These are phyloP conservation scores for Notarius quadriscutis DNA, from an alignment of 2,113 vertebrate genomes.

Conservation along the genomic window DNA sequence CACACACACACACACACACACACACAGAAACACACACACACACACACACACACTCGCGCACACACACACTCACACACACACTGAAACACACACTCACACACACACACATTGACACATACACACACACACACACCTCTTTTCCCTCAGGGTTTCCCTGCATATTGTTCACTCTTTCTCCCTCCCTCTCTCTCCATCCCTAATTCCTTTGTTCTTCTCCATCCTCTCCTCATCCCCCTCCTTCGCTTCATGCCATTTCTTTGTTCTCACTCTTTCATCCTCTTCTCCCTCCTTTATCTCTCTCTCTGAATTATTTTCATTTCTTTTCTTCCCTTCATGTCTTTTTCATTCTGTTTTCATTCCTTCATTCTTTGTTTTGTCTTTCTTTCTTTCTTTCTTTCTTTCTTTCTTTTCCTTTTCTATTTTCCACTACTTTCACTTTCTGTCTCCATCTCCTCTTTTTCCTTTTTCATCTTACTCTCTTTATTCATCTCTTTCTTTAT, in stretches of 20 bases:
- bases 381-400: neutral
- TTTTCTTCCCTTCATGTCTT: neutral
- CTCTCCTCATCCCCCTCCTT: neutral
- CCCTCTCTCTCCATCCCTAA: neutral
- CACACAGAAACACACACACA: no score
- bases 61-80: slow-evolving; percentile 12
- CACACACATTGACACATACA: neutral
- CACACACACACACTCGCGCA: no score
- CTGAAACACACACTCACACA: slow-evolving; percentile 10
- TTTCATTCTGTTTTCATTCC: neutral
- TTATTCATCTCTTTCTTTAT: neutral
- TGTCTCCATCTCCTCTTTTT: neutral
- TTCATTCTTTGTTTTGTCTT: no score
- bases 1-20: no score
- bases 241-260: neutral
- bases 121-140: no score
- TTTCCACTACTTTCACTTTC: neutral
- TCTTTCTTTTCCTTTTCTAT: neutral
- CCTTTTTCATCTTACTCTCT: neutral
- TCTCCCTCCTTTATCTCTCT: neutral
- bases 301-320: neutral
- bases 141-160: neutral
- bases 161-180: neutral
- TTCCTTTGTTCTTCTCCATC: neutral
- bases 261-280: neutral